phyloP scores from a whole-genome alignment of 2,113 vertebrate genomes.

The Psammodynastes pulverulentus region DNA sequence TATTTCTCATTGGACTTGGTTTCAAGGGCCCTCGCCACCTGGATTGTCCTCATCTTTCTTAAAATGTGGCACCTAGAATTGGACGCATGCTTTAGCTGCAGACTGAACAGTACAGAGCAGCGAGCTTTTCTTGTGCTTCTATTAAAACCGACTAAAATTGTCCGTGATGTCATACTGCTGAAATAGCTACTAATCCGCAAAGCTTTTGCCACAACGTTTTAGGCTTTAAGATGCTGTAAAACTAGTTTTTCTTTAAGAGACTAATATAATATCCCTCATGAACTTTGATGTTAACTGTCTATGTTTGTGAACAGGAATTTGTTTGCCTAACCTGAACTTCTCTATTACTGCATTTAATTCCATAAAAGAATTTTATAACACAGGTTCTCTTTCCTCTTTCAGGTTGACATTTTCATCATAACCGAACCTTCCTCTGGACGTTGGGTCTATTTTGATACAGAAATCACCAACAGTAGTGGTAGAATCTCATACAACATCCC shows the following conservation, averaged over 20 bases:
- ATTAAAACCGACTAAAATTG: background rate
- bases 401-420: slow-evolving; percentile 95
- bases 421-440: slow-evolving; percentile 88
- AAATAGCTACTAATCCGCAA: background rate
- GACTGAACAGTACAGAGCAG: background rate
- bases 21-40: background rate
- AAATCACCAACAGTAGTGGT: slow-evolving; percentile 92
- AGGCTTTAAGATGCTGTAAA: background rate
- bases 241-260: background rate
- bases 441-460: slow-evolving; percentile 94
- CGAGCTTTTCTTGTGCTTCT: background rate
- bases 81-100: background rate
- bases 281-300: background rate
- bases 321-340: background rate
- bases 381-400: background rate
- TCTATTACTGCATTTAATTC: background rate
- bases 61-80: background rate
- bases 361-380: too few species aligned
- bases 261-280: background rate
- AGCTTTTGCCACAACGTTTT: background rate
- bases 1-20: background rate
- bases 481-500: slow-evolving; percentile 87
- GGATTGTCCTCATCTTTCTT: background rate
- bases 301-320: background rate
- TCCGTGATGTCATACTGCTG: background rate